These are phyloP conservation scores for Odontomachus brunneus DNA, from an alignment of 1,140 invertebrate genomes.

Conservation along the genomic window DNA sequence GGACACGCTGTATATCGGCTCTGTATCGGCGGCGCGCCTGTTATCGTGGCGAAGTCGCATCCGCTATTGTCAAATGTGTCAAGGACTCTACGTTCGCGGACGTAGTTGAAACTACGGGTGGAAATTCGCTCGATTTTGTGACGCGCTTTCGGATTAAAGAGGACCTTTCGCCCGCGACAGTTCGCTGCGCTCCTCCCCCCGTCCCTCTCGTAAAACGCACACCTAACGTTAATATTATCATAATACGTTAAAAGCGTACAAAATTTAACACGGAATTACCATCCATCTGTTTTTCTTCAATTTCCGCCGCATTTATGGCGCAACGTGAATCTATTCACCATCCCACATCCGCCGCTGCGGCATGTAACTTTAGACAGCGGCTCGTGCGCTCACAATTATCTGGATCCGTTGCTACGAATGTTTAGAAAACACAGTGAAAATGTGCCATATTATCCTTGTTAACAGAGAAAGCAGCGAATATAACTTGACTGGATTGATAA, in stretches of 20 bases:
- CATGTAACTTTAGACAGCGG: background rate
- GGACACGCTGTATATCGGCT: no score
- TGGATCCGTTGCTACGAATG: conserved; percentile 8
- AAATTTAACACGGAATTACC: conserved; percentile 53
- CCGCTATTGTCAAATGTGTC: conserved; percentile 30
- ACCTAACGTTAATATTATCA: conserved; percentile 31
- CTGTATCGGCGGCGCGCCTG: no score
- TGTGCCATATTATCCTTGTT: conserved; percentile 7
- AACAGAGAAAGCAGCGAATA: conserved; percentile 25
- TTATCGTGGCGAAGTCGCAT: no score
- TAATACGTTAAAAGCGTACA: conserved; percentile 20
- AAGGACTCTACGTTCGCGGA: conserved; percentile 13
- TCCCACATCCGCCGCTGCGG: background rate
- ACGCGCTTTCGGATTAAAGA: conserved; percentile 43
- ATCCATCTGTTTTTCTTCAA: conserved; percentile 57
- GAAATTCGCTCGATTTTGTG: conserved; percentile 49
- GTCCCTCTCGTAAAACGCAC: background rate
- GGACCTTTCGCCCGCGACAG: background rate
- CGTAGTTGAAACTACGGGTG: conserved; percentile 15
- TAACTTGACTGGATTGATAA: conserved; percentile 37
- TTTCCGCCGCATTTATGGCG: conserved; percentile 36
- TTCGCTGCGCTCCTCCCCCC: background rate
- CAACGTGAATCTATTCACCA: conserved; percentile 30
- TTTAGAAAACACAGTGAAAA: conserved; percentile 50
- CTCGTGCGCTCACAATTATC: background rate